Percentiles rank a stretch among this genome's conserved stretches.
phyloP scores from a whole-genome alignment of 2,113 vertebrate species.

The Pao palembangensis region DNA sequence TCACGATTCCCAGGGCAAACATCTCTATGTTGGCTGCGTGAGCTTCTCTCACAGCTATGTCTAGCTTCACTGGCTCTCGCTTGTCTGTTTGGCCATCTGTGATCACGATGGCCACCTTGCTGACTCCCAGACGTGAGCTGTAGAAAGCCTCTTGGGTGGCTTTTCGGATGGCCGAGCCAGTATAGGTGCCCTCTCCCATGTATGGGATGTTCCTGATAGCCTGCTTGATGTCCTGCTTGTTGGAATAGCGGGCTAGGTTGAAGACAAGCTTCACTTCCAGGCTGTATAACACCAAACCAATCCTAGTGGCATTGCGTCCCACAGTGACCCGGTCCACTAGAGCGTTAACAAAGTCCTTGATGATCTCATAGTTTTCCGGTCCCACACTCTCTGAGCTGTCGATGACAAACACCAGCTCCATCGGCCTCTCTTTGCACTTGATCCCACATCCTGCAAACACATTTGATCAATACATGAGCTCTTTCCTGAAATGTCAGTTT shows the following conservation, averaged over 20 bases:
- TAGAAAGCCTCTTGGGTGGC: conserved; percentile 82
- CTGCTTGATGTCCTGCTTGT: conserved; percentile 78
- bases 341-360: conserved; percentile 83
- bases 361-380: conserved; percentile 85
- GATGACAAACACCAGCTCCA: conserved; percentile 90
- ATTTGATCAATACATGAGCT: conserved; percentile 36
- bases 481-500: conserved; percentile 15
- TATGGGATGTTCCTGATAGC: conserved; percentile 80
- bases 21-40: conserved; percentile 84
- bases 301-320: conserved; percentile 81
- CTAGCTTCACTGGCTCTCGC: conserved; percentile 82
- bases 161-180: conserved; percentile 82
- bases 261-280: conserved; percentile 81
- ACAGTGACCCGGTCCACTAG: conserved; percentile 83
- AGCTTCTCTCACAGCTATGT: conserved; percentile 79
- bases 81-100: conserved; percentile 85
- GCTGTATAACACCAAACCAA: conserved; percentile 85
- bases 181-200: conserved; percentile 85
- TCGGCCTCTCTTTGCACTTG: conserved; percentile 86
- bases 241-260: conserved; percentile 72
- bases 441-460: conserved; percentile 79
- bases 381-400: conserved; percentile 88
- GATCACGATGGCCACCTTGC: conserved; percentile 84
- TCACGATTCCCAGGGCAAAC: conserved; percentile 85
- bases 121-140: conserved; percentile 75